Evolutionary conservation across 2,888 invertebrate genomes (phyloP), one percentile per base, ranked within the genome.

Genomic region (Nyleta sp.): DNA sequence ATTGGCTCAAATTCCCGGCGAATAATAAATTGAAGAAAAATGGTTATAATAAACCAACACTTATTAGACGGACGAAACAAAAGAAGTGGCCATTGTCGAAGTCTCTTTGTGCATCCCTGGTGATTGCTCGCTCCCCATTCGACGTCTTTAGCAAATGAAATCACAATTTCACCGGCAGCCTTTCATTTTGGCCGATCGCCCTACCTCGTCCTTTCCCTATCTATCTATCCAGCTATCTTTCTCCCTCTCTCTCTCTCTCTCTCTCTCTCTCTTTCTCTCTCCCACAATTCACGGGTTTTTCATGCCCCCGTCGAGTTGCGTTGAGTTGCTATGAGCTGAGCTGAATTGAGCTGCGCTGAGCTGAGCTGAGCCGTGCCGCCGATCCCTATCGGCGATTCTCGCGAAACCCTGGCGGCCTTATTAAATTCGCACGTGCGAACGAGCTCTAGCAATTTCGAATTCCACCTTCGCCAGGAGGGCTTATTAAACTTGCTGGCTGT

Each of bases 381-480:
- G 50, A 70, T 60, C 42, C 59, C 60, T 33, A 70, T 78, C 60
- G 64, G 22, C 71, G 53, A 74, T 72, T 50, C 57, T 38, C 67
- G 55, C 59, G 67, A 75, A 74, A 57, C 53, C 60, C 60, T 57
- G 60, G 42, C 71, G 76, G 53, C 80, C 75, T 80, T 80, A 80
- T 82, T 82, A 82, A 82, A 82, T 81, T 80, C 80, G 76, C 82
- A 81, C 80, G 80, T 82, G 80, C 82, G 71, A 80, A 82, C 79
- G 80, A 80, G 79, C 52, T 60, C 44, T 17, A 44, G 64, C 74
- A 73, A 82, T 80, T 80, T 76, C 52, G 48, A 77, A 79, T 80
- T 79, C 70, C 55, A 70, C 57, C 20, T 52, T 57, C 42, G 33
- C 31, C 48, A 38, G 17, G 35, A 40, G 33, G 48, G 65, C 65